phyloP scores from a whole-genome alignment of 2,113 vertebrate species.

The Addax nasomaculatus region DNA sequence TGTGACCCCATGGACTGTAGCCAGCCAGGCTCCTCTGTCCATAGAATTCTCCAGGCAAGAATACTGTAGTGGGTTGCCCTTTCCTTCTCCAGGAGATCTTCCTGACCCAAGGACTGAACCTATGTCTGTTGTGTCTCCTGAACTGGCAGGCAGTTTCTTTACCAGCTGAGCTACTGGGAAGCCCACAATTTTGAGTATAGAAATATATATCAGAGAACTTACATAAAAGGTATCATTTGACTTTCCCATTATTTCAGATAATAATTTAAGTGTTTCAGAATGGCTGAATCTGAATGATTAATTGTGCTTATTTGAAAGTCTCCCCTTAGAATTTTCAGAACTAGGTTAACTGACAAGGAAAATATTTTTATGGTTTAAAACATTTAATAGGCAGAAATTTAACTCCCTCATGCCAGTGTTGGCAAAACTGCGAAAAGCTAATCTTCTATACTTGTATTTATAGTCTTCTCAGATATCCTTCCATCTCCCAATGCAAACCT shows the following conservation, averaged over 20 bases:
- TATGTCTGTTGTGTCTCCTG: not conserved
- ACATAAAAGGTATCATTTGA: not conserved
- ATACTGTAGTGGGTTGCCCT: not conserved
- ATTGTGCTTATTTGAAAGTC: not conserved
- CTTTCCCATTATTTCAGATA: not conserved
- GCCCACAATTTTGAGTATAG: not conserved
- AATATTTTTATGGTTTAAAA: not conserved
- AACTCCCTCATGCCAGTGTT: not conserved
- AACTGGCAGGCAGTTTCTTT: not conserved
- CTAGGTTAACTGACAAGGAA: not conserved
- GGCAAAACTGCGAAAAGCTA: not conserved
- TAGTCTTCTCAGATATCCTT: not conserved
- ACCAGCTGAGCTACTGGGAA: not conserved
- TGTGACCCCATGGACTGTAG: not conserved
- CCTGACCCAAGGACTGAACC: not conserved
- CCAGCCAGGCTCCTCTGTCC: not conserved
- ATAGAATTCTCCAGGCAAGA: not conserved
- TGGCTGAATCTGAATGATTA: not conserved
- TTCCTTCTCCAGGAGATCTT: not conserved
- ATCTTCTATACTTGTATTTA: not conserved
- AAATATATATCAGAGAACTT: not conserved
- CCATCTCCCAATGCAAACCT: not conserved
- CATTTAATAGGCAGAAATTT: not conserved
- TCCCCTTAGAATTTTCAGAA: constrained; percentile 31
- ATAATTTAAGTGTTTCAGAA: not conserved